Percentiles rank a stretch among this genome's conserved stretches.
These are phyloP conservation scores for Rotaria socialis DNA, from an alignment of 2,888 invertebrate species.

Conservation along the genomic window DNA sequence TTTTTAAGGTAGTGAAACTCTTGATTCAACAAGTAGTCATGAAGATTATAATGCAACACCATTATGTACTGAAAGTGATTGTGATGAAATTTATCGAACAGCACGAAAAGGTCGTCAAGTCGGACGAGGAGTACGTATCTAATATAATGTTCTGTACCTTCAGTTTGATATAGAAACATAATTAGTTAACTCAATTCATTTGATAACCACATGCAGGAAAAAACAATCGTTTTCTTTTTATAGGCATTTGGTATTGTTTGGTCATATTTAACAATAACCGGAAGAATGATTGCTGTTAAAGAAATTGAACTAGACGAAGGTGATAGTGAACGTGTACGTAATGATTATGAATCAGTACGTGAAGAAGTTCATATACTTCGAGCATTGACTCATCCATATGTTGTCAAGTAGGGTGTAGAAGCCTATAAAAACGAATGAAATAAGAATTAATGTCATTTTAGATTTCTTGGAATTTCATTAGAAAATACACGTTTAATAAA, in stretches of 20 bases:
- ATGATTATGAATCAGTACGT: constrained; percentile 58
- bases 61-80: background rate
- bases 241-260: constrained; percentile 8
- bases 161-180: too few relatives aligned
- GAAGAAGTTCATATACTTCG: constrained; percentile 59
- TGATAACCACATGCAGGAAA: background rate
- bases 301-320: constrained; percentile 58
- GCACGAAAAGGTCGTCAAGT: constrained; percentile 14
- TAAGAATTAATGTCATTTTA: background rate
- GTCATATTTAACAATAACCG: constrained; percentile 49
- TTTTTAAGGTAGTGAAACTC: background rate
- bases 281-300: constrained; percentile 59
- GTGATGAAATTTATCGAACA: constrained; percentile 7
- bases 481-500: constrained; percentile 24
- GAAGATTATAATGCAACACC: background rate
- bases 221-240: background rate
- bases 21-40: constrained; percentile 21
- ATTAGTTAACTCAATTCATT: too few relatives aligned
- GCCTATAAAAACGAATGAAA: background rate
- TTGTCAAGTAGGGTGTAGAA: constrained; percentile 55
- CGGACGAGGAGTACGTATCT: background rate
- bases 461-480: constrained; percentile 42
- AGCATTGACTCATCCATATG: constrained; percentile 57
- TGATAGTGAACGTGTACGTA: constrained; percentile 54
- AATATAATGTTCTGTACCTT: background rate